A percentile compares a stretch with the other conserved stretches of the same genome.
Evolutionary conservation across 2,888 invertebrate genomes (phyloP).

Genomic region (Alitta virens): DNA sequence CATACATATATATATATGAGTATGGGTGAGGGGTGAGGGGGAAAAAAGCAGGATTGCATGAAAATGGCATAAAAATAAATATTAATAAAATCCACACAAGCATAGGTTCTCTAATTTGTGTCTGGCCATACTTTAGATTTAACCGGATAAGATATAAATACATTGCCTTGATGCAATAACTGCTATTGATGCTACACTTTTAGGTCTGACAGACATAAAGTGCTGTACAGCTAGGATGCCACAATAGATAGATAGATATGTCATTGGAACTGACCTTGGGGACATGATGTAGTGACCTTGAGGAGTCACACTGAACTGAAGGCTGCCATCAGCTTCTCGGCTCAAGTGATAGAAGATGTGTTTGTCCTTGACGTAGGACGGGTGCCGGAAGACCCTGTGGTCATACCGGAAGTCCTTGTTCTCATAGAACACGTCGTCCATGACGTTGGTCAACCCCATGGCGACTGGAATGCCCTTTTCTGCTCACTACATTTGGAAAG

Average conservation of each 20-base stretch:
- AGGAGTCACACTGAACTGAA: conserved; percentile 32
- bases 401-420: conserved; percentile 35
- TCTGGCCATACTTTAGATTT: no score
- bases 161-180: no score
- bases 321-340: conserved; percentile 32
- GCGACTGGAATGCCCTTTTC: no score
- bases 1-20: background rate
- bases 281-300: conserved; percentile 38
- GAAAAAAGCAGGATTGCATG: background rate
- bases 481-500: no score
- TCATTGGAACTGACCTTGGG: conserved; percentile 35
- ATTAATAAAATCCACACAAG: no score
- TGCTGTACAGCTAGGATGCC: no score
- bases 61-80: background rate
- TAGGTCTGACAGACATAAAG: no score
- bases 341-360: conserved; percentile 40
- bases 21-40: background rate
- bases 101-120: no score
- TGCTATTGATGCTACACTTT: no score
- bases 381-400: conserved; percentile 32
- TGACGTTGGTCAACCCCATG: conserved; percentile 34
- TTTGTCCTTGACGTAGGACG: conserved; percentile 38
- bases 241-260: no score
- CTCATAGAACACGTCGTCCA: conserved; percentile 40
- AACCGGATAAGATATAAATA: no score